phyloP scores from a whole-genome alignment of 2,888 invertebrate genomes.

The Orthosia incerta region DNA sequence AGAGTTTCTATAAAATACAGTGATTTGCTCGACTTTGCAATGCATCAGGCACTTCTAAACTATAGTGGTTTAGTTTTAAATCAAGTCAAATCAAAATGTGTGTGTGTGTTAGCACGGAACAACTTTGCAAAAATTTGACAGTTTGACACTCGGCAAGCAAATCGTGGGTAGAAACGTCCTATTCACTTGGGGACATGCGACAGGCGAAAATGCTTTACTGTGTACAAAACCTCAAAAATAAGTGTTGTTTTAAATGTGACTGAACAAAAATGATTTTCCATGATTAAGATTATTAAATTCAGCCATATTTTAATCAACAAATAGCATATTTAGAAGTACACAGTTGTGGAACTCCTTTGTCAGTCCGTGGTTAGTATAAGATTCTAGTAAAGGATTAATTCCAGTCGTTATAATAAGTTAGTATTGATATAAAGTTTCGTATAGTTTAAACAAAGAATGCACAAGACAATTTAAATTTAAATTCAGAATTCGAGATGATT shows the following conservation, averaged over 20 bases:
- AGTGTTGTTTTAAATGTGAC: background rate
- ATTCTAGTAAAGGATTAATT: slow-evolving; percentile 6
- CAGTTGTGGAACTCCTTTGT: slow-evolving; percentile 26
- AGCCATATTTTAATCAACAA: slow-evolving; percentile 22
- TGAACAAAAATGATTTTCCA: slow-evolving; percentile 6
- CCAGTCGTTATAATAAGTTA: slow-evolving; percentile 18
- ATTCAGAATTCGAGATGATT: no score
- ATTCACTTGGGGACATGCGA: background rate
- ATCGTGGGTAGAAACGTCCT: background rate
- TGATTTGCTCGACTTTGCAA: slow-evolving; percentile 23
- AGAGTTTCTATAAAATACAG: slow-evolving; percentile 36
- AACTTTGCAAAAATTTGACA: no score
- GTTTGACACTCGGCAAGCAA: slow-evolving; percentile 5
- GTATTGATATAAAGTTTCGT: slow-evolving; percentile 10
- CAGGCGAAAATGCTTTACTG: background rate
- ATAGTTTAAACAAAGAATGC: background rate
- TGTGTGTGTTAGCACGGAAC: background rate
- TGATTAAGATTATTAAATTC: slow-evolving; percentile 17
- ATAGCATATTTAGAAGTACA: slow-evolving; percentile 32
- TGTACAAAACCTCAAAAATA: slow-evolving; percentile 21
- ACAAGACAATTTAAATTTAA: background rate
- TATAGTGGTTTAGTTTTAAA: slow-evolving; percentile 1
- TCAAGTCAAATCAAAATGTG: no score
- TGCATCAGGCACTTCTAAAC: slow-evolving; percentile 41
- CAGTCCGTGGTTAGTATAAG: slow-evolving; percentile 31